Evolutionary conservation across 2,797 vertebrate genomes (phyloP).

Genomic region (Tadarida brasiliensis): DNA sequence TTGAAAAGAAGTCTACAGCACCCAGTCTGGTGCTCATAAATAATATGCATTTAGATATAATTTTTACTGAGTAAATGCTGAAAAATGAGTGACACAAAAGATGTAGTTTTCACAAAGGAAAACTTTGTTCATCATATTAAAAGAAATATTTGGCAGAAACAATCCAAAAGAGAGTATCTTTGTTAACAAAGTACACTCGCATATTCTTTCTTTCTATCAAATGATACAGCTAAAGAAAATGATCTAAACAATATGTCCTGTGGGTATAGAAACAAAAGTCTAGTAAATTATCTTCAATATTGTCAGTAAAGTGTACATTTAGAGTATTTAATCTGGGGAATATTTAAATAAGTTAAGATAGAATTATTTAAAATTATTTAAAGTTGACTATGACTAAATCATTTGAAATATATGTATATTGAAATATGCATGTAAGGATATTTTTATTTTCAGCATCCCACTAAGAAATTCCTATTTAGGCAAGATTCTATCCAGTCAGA

Average conservation of each 20-base stretch:
- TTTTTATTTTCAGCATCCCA: not conserved
- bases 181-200: not conserved
- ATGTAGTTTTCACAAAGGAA: not conserved
- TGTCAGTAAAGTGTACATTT: not conserved
- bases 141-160: constrained; percentile 11
- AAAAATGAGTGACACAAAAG: not conserved
- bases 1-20: not conserved
- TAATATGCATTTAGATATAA: not conserved
- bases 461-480: not conserved
- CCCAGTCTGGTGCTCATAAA: not conserved
- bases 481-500: not conserved
- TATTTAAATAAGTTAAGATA: not conserved
- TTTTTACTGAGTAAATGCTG: not conserved
- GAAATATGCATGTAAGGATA: not conserved
- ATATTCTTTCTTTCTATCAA: not conserved
- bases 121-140: not conserved
- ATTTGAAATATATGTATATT: not conserved
- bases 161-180: not conserved
- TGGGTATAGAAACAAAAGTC: not conserved
- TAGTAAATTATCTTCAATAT: not conserved
- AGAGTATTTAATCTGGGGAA: not conserved
- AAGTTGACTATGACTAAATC: not conserved
- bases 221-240: not conserved
- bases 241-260: not conserved
- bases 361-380: not conserved